Evolutionary conservation across 2,888 invertebrate genomes (phyloP).

Genomic region (Trichogramma dendrolimi): DNA sequence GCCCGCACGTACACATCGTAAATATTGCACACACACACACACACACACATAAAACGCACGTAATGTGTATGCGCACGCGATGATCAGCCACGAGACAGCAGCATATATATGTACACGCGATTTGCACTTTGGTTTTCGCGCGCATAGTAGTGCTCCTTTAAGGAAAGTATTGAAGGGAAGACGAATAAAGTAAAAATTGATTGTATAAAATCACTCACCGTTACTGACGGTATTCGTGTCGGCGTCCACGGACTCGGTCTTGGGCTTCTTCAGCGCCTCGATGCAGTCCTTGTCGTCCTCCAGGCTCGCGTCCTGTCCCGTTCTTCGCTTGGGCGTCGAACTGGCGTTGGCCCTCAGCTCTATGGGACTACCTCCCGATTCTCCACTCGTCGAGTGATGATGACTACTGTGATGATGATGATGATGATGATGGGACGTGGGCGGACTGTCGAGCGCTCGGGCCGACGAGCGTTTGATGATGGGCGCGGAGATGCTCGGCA

Average conservation of each 20-base stretch:
- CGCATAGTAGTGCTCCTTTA: not conserved
- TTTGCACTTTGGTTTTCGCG: slow-evolving; percentile 2
- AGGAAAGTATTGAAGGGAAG: not conserved
- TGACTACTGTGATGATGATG: not conserved
- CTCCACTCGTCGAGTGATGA: not conserved
- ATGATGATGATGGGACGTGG: slow-evolving; percentile 60
- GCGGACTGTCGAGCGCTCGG: slow-evolving; percentile 59
- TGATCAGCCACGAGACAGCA: no score
- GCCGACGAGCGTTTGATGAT: slow-evolving; percentile 55
- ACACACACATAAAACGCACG: no score
- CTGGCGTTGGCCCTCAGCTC: slow-evolving; percentile 67
- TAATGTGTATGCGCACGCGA: no score
- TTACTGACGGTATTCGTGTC: slow-evolving; percentile 88
- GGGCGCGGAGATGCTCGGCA: slow-evolving; percentile 70
- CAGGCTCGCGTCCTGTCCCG: slow-evolving; percentile 58
- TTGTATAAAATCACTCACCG: slow-evolving; percentile 61
- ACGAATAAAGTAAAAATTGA: not conserved
- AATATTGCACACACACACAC: no score
- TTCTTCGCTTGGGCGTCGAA: slow-evolving; percentile 72
- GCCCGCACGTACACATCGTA: slow-evolving; percentile 2
- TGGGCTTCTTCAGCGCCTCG: slow-evolving; percentile 65
- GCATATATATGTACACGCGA: not conserved
- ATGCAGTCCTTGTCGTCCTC: slow-evolving; percentile 37
- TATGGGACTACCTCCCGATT: slow-evolving; percentile 54
- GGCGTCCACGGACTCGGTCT: slow-evolving; percentile 80